Evolutionary conservation across 2,888 invertebrate species (phyloP), one percentile per base, ranked within the genome.

Genomic region (Apocheima hispidaria): DNA sequence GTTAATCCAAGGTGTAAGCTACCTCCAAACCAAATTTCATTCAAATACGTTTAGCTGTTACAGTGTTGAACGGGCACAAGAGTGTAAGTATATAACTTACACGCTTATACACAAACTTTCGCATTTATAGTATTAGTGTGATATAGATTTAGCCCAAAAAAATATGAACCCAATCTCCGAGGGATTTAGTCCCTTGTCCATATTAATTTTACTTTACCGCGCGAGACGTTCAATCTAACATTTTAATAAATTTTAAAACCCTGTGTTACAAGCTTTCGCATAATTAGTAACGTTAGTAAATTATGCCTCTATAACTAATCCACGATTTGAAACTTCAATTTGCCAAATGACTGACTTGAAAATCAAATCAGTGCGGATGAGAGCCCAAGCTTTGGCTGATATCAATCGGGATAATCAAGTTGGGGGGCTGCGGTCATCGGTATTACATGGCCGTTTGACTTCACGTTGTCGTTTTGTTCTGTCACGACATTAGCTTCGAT

Each of bases 351-450:
- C 51, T 40, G 38, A 28, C 26, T 40, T 20, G 51, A 38, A 40
- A 51, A 51, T 40, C 51, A 20, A 51, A 51, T 51, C 40, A 51
- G 38, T 12, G 16, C 20, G 40, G 51, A 12, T 28, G 51, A 30
- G 30, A n/a, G 6, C 14, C 7, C 40, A 20, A 41, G 51, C 51
- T 30, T 51, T 12, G 51, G 28, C 14, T 14, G 33, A 41, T 21
- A 40, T 41, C 56, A 49, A 49, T 48, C 49, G 40, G 18, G n/a
- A 23, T 49, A 56, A 56, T 56, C 49, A 21, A 56, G 38, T 49
- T 33, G 28, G 40, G 23, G n/a, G 9, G 33, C 16, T 23, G 40
- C 48, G 56, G 56, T 49, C 40, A 49, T n/a, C 6, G 28, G 4
- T 16, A 38, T 33, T 56, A 49, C 30, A 48, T 41, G 18, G 12